Evolutionary conservation across 2,888 invertebrate species (phyloP), one percentile per base, ranked within the genome.

Genomic region (Timema cristinae): DNA sequence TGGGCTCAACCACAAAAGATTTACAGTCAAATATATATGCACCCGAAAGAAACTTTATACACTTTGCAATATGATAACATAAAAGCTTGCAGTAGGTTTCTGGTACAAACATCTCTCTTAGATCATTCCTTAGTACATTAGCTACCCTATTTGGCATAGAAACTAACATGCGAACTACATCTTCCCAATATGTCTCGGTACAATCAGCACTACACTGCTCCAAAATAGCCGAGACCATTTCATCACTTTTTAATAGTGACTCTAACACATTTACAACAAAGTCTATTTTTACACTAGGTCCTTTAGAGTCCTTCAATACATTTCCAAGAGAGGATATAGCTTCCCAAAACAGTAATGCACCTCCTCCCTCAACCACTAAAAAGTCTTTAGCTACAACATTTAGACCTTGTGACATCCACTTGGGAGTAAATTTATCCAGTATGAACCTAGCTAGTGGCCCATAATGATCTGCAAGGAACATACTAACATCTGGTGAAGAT

Each of bases 91-190:
- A 83, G 79, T 87, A 92, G 47, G 83, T 83, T 15, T 85, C 83
- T 0, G 86, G 83, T 0, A 85, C 81, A 78, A 91, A 92, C 16
- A 85, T 83, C 73, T 85, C 83, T 0, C 88, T 86, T 7, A 87
- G 83, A 50, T 86, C 82, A 1, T 82, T 83, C 74, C 87, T 82
- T 50, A 89, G 77, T 76, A 85, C 85, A 79, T 94, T 94, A 9
- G 92, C 91, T 61, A 93, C 82, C 75, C 90, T 83, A 77, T 85
- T 88, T 0, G 94, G 93, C 69, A 94, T 77, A 2, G 91, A 90
- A 8, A 88, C 82, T 69, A 93, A 77, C 67, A 87, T 77, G 78
- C 90, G 90, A 0, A 90, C 83, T 47, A 85, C 86, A 52, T 83
- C 83, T 73, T 85, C 84, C 85, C 87, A 87, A 10, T 32, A 63